A percentile compares a stretch with the other conserved stretches of the same genome.
Evolutionary conservation across 2,113 vertebrate species (phyloP).

Genomic region (Tor tambroides): DNA sequence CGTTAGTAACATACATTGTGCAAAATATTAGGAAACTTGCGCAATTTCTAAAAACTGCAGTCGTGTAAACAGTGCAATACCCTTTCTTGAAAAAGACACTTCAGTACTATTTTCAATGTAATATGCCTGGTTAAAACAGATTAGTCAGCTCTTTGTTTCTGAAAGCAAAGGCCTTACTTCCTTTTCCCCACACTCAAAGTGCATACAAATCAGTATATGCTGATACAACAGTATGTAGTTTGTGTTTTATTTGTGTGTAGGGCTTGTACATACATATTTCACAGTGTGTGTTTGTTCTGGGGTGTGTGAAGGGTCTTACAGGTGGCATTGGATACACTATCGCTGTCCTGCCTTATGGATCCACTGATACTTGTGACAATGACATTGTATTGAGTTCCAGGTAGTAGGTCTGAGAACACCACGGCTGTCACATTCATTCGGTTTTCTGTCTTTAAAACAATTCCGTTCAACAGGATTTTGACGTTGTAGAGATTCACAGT

Average conservation of each 20-base stretch:
- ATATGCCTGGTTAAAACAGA: not conserved
- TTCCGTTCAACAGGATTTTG: not conserved
- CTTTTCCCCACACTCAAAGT: not conserved
- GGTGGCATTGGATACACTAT: conserved; percentile 41
- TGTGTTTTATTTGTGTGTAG: not conserved
- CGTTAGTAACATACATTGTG: not conserved
- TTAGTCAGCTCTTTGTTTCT: not conserved
- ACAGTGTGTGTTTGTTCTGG: not conserved
- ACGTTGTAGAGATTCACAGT: not conserved
- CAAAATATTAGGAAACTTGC: not conserved
- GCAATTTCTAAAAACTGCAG: not conserved
- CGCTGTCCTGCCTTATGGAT: not conserved
- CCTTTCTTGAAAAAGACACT: not conserved
- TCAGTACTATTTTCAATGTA: not conserved
- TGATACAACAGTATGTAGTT: no score
- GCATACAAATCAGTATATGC: not conserved
- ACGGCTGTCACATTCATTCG: not conserved
- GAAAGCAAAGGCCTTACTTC: conserved; percentile 2
- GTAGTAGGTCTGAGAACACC: conserved; percentile 31
- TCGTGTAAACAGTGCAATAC: not conserved
- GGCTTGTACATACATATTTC: not conserved
- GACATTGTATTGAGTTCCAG: conserved; percentile 31
- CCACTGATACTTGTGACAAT: conserved; percentile 34
- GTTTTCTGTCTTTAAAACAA: not conserved
- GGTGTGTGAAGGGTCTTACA: conserved; percentile 23